Evolutionary conservation across 2,888 invertebrate species (phyloP).

Genomic region (Timandra comae): DNA sequence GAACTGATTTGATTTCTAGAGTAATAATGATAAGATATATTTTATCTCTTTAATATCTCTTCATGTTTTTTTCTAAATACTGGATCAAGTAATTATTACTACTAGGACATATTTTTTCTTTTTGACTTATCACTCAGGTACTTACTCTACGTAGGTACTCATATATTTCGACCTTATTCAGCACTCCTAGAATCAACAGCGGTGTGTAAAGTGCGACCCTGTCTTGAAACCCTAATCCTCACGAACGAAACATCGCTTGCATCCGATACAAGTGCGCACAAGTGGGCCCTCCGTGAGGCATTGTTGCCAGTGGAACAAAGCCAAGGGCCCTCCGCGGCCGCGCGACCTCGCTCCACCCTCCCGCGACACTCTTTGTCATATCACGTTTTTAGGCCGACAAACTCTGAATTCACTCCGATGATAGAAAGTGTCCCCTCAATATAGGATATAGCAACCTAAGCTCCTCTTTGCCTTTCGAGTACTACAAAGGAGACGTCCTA

Average conservation of each 20-base stretch:
- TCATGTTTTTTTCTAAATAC: too few relatives aligned
- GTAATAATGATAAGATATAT: too few relatives aligned
- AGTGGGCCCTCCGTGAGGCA: constrained; percentile 55
- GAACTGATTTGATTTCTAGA: too few relatives aligned
- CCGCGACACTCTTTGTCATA: constrained; percentile 65
- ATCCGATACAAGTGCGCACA: constrained; percentile 65
- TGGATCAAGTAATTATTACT: too few relatives aligned
- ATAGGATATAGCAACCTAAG: constrained; percentile 26
- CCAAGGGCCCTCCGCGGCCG: constrained; percentile 59
- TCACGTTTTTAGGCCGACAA: constrained; percentile 67
- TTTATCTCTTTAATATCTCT: too few relatives aligned
- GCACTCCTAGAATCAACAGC: too few relatives aligned
- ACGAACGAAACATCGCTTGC: constrained; percentile 66
- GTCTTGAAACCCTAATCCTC: constrained; percentile 49
- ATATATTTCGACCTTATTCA: too few relatives aligned
- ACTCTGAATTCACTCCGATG: constrained; percentile 49
- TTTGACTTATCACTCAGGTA: too few relatives aligned
- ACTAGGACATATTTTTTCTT: too few relatives aligned
- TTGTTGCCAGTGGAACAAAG: constrained; percentile 72
- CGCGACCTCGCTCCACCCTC: constrained; percentile 54
- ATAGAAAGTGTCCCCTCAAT: constrained; percentile 41
- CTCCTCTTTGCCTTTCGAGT: constrained; percentile 1
- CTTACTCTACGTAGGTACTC: too few relatives aligned
- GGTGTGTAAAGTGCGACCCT: constrained; percentile 40
- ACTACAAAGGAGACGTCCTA: not conserved